A percentile compares a stretch with the other conserved stretches of the same genome.
These are phyloP conservation scores for Globicephala melas DNA, from an alignment of 2,113 vertebrate species.

Conservation along the genomic window DNA sequence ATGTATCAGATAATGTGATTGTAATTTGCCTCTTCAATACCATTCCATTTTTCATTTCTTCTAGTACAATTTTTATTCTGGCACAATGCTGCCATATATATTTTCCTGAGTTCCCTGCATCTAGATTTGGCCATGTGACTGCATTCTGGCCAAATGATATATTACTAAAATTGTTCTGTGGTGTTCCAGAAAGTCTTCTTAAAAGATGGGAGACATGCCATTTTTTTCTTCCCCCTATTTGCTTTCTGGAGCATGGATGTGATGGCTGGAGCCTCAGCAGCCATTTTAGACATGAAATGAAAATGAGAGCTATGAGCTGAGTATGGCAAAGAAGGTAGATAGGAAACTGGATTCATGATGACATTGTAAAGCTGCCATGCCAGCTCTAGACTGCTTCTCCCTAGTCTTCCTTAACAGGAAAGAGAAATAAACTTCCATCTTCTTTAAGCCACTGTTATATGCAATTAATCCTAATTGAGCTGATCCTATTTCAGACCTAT, in stretches of 20 bases:
- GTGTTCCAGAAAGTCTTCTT: constrained; percentile 13
- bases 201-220: background rate
- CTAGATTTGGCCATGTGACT: background rate
- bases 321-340: background rate
- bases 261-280: background rate
- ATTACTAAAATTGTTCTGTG: background rate
- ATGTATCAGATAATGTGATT: background rate
- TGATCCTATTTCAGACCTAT: constrained; percentile 3
- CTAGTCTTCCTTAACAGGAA: background rate
- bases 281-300: background rate
- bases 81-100: background rate
- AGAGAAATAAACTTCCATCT: background rate
- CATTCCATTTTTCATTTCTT: background rate
- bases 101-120: background rate
- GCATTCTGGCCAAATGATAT: background rate
- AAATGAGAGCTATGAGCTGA: constrained; percentile 22
- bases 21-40: background rate
- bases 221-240: background rate
- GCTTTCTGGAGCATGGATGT: background rate
- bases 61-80: background rate
- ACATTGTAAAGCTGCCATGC: background rate
- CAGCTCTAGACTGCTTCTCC: background rate
- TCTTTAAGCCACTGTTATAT: background rate
- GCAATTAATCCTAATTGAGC: background rate
- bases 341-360: background rate